Percentiles rank a stretch among this genome's conserved stretches.
These are phyloP conservation scores for Ephialtes manifestator DNA, from an alignment of 2,888 invertebrate species.

Conservation along the genomic window DNA sequence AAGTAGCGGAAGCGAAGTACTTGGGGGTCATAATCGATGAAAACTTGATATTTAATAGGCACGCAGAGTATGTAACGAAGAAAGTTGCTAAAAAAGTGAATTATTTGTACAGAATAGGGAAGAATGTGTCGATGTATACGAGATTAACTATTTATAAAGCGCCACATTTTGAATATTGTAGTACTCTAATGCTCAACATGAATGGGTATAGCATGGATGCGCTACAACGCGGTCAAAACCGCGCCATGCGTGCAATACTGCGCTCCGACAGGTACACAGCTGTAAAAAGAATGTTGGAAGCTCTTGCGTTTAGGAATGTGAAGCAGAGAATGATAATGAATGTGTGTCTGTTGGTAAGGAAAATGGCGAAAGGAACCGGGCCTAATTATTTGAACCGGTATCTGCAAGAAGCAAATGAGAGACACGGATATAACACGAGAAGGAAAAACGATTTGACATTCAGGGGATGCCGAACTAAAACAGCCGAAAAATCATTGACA, in stretches of 20 bases:
- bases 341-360: neutral
- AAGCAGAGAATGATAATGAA: neutral
- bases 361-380: neutral
- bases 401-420: neutral
- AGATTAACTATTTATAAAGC: slow-evolving; percentile 52
- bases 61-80: neutral
- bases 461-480: neutral
- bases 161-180: slow-evolving; percentile 55
- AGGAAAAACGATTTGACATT: neutral
- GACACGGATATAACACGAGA: neutral
- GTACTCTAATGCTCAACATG: slow-evolving; percentile 33
- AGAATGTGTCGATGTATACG: slow-evolving; percentile 1
- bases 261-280: neutral
- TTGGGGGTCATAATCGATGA: slow-evolving; percentile 6
- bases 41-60: neutral
- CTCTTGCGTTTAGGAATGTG: neutral
- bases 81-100: neutral
- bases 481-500: neutral
- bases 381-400: neutral
- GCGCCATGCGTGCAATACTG: slow-evolving; percentile 54
- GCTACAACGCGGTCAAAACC: slow-evolving; percentile 43
- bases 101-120: neutral
- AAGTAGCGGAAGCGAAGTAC: neutral
- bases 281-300: neutral
- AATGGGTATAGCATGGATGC: slow-evolving; percentile 27